phyloP scores from a whole-genome alignment of 2,113 vertebrate genomes.

The Platysteira castanea region DNA sequence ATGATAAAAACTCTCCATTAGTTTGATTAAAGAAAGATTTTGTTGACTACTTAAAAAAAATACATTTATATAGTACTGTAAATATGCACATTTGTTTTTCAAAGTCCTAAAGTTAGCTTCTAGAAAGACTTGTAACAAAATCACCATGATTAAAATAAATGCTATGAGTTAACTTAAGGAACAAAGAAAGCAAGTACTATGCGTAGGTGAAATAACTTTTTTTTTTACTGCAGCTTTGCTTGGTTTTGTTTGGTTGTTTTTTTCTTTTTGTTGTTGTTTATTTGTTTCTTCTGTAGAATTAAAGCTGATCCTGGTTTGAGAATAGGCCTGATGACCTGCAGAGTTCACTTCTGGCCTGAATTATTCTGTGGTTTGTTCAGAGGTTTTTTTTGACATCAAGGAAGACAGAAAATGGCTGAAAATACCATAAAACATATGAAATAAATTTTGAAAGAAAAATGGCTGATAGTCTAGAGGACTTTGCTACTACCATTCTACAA shows the following conservation, averaged over 20 bases:
- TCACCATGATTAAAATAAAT: not conserved
- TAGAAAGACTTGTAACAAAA: not conserved
- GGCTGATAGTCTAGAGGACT: not conserved
- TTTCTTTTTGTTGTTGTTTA: not conserved
- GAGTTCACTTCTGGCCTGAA: not conserved
- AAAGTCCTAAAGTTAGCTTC: not conserved
- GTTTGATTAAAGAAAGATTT: not conserved
- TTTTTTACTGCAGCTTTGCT: not conserved
- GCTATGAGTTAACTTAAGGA: not conserved
- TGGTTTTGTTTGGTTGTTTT: not conserved
- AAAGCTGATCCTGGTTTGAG: not conserved
- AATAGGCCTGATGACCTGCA: not conserved
- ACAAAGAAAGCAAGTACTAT: not conserved
- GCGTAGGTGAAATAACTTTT: not conserved
- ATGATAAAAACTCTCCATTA: not conserved
- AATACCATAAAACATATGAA: not conserved
- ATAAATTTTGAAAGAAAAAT: not conserved
- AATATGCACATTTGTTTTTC: not conserved
- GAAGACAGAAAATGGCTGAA: not conserved
- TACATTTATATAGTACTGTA: not conserved
- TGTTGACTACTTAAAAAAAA: not conserved
- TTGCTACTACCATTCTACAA: not conserved
- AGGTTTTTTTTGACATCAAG: not conserved
- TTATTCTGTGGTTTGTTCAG: not conserved
- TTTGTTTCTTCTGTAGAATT: not conserved